These are phyloP conservation scores for Lasioglossum leucozonium DNA, from an alignment of 2,888 invertebrate species.

Conservation along the genomic window DNA sequence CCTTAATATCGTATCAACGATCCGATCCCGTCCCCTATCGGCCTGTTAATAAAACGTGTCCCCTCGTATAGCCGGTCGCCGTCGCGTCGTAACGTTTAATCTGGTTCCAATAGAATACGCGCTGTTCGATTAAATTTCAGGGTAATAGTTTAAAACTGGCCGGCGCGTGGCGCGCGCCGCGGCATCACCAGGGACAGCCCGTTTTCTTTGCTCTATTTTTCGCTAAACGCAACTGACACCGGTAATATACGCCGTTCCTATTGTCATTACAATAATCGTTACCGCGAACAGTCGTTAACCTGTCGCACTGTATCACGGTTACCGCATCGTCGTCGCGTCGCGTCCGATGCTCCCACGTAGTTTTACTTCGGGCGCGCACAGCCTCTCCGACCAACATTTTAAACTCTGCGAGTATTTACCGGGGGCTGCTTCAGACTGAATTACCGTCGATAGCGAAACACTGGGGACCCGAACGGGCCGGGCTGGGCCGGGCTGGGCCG, in stretches of 20 bases:
- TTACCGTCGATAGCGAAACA: slow-evolving; percentile 28
- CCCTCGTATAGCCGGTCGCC: not conserved
- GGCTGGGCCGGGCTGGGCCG: too few species aligned
- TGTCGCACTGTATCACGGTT: slow-evolving; percentile 35
- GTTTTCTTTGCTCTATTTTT: not conserved
- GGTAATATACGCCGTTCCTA: slow-evolving; percentile 16
- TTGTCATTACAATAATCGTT: slow-evolving; percentile 56
- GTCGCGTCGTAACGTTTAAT: slow-evolving; percentile 20
- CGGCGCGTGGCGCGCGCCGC: too few species aligned
- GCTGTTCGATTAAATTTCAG: slow-evolving; percentile 34
- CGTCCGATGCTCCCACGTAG: slow-evolving; percentile 19
- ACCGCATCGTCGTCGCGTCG: too few species aligned
- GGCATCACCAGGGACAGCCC: not conserved
- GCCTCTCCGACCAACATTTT: slow-evolving; percentile 4
- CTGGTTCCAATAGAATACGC: not conserved
- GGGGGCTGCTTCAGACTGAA: slow-evolving; percentile 18
- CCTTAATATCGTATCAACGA: not conserved
- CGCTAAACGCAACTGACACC: slow-evolving; percentile 18
- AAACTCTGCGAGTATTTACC: slow-evolving; percentile 16
- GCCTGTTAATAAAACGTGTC: not conserved
- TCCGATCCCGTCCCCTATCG: not conserved
- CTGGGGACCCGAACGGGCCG: not conserved
- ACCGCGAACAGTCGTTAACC: slow-evolving; percentile 48
- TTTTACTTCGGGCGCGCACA: slow-evolving; percentile 4
- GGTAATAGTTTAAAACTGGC: not conserved